Evolutionary conservation across 2,797 vertebrate genomes (phyloP).

Genomic region (Sebastes taczanowskii): DNA sequence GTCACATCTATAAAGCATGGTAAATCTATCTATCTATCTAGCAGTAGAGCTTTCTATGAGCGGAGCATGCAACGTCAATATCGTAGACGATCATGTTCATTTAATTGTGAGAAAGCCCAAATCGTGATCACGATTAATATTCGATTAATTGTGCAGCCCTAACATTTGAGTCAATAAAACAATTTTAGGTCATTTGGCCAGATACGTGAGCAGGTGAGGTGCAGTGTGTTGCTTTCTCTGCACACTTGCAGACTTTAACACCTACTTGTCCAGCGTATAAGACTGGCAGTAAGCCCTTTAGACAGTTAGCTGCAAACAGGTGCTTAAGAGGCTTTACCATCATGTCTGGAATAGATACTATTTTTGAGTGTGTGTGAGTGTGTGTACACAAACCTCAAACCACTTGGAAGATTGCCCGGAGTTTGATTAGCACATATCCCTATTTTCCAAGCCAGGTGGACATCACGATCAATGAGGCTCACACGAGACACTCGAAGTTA

Average conservation of each 20-base stretch:
- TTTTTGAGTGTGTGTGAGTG: slow-evolving; percentile 40
- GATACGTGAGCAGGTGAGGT: not conserved
- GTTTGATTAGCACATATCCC: slow-evolving; percentile 66
- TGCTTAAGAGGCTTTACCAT: slow-evolving; percentile 79
- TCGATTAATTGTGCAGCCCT: too few relatives aligned
- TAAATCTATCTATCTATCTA: too few relatives aligned
- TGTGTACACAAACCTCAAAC: slow-evolving; percentile 29
- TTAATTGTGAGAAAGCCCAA: too few relatives aligned
- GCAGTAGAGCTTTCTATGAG: too few relatives aligned
- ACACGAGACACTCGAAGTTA: slow-evolving; percentile 15
- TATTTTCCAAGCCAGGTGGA: slow-evolving; percentile 52
- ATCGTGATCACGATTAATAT: too few relatives aligned
- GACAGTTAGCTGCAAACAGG: slow-evolving; percentile 60
- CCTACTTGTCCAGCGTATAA: slow-evolving; percentile 15
- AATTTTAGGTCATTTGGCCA: not conserved
- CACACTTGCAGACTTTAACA: slow-evolving; percentile 21
- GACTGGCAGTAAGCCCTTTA: slow-evolving; percentile 51
- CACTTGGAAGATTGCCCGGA: slow-evolving; percentile 52
- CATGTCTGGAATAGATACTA: slow-evolving; percentile 61
- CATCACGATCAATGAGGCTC: slow-evolving; percentile 37
- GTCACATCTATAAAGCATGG: too few relatives aligned
- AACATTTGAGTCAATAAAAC: not conserved
- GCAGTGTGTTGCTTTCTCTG: not conserved
- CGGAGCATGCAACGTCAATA: rapidly evolving
- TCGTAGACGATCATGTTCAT: too few relatives aligned